Evolutionary conservation across 2,888 invertebrate genomes (phyloP).

Genomic region (Erebia ligea): DNA sequence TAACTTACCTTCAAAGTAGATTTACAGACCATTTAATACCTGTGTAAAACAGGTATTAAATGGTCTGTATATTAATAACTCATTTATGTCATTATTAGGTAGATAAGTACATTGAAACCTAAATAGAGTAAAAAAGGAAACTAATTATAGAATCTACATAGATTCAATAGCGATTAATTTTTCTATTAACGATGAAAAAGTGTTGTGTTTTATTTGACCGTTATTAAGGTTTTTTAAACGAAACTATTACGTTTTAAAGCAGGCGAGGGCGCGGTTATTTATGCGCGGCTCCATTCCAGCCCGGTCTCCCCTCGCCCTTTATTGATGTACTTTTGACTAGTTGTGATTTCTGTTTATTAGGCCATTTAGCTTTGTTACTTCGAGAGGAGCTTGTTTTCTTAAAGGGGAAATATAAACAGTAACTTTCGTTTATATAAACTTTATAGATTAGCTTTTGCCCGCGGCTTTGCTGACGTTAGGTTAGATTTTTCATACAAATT

Average conservation of each 20-base stretch:
- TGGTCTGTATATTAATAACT: no score
- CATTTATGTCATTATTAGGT: no score
- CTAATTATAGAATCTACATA: no score
- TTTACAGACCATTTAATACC: no score
- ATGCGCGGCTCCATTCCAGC: conserved; percentile 61
- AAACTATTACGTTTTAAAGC: conserved; percentile 48
- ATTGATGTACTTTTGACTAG: conserved; percentile 80
- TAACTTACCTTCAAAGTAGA: no score
- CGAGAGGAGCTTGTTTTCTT: conserved; percentile 54
- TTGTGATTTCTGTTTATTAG: conserved; percentile 76
- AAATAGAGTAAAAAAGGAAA: no score
- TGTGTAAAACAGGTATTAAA: no score
- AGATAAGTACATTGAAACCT: no score
- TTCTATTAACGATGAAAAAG: conserved; percentile 12
- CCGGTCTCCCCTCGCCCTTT: conserved; percentile 60
- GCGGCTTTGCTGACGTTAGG: no score
- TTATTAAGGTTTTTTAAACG: conserved; percentile 26
- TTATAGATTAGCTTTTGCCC: no score
- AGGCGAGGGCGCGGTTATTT: conserved; percentile 59
- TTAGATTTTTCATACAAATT: no score
- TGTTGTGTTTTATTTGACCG: conserved; percentile 22
- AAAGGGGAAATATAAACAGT: conserved; percentile 41
- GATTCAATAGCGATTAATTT: conserved; percentile 6
- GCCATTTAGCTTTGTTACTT: conserved; percentile 67
- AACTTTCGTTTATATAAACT: no score